A percentile compares a stretch with the other conserved stretches of the same genome.
Conservation (phyloP, 2,113 vertebrate genomes). For the Lanius ludovicianus region DNA sequence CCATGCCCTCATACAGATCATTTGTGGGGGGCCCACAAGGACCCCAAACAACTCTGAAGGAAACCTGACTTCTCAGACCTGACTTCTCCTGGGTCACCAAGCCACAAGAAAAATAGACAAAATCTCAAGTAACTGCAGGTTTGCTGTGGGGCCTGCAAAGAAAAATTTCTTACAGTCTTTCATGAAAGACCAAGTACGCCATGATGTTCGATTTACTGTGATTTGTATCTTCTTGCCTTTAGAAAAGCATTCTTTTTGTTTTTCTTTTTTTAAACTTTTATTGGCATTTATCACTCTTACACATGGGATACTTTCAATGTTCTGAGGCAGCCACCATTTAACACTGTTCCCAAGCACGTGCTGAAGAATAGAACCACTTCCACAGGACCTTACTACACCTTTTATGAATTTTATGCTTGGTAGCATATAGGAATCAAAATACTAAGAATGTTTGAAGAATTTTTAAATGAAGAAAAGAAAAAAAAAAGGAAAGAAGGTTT, state of each 20-base stretch:
- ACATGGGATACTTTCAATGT: not conserved
- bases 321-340: not conserved
- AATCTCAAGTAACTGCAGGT: not conserved
- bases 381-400: not conserved
- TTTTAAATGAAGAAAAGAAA: not conserved
- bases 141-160: not conserved
- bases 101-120: not conserved
- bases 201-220: not conserved
- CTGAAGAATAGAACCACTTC: not conserved
- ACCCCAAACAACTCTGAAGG: not conserved
- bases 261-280: not conserved
- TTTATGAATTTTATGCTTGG: not conserved
- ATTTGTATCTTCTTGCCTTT: not conserved
- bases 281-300: not conserved
- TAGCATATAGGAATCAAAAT: not conserved
- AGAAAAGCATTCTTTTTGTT: not conserved
- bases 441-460: not conserved
- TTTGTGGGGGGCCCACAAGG: not conserved
- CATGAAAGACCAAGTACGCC: not conserved
- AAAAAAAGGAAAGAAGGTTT: not conserved
- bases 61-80: not conserved
- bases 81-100: not conserved
- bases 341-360: not conserved
- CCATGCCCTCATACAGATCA: not conserved
- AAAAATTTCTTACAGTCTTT: not conserved